These are phyloP conservation scores for Lutra lutra DNA, from an alignment of 2,797 vertebrate species.

Conservation along the genomic window DNA sequence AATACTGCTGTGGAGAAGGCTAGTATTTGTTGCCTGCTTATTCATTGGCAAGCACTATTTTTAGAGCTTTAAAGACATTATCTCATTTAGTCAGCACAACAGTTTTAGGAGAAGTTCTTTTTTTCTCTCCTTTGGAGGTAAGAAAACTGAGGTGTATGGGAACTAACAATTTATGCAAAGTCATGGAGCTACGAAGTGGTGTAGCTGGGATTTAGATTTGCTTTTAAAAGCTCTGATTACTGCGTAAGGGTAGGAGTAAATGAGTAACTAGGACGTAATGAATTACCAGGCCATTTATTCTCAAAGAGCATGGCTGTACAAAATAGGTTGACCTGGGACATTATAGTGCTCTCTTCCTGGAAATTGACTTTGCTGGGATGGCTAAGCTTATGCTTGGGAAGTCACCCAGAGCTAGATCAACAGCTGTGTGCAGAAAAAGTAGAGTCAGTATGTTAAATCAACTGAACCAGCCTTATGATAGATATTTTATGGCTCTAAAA, in stretches of 20 bases:
- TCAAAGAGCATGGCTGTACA: neutral
- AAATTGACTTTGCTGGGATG: neutral
- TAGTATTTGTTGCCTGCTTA: neutral
- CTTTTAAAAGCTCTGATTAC: neutral
- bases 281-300: neutral
- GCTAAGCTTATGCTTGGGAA: neutral
- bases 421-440: neutral
- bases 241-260: neutral
- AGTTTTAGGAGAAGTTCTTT: neutral
- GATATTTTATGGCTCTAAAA: neutral
- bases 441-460: neutral
- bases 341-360: neutral
- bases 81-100: neutral
- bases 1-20: neutral
- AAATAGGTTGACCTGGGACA: neutral
- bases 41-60: neutral
- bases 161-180: neutral
- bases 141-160: neutral
- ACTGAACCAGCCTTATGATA: neutral
- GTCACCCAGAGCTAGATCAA: neutral
- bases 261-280: neutral
- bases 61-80: conserved; percentile 9
- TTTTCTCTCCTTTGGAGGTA: neutral
- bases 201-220: neutral
- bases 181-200: neutral